These are phyloP conservation scores for Sialis fuliginosa DNA, from an alignment of 2,888 invertebrate species.

Conservation along the genomic window DNA sequence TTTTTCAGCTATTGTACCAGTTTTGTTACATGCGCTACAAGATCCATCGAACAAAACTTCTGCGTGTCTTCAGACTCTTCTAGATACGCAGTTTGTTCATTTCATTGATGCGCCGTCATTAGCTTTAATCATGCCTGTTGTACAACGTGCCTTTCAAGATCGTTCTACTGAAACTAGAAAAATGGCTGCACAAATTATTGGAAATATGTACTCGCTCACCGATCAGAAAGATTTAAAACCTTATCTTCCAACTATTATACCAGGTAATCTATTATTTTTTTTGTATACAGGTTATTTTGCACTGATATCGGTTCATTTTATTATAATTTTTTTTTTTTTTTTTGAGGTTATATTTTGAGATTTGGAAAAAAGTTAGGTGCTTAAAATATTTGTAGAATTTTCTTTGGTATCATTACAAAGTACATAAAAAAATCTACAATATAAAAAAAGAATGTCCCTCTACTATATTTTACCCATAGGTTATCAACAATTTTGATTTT, in stretches of 20 bases:
- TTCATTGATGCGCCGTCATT: constrained; percentile 98
- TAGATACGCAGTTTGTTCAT: constrained; percentile 96
- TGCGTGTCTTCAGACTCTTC: constrained; percentile 74
- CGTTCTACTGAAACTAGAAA: constrained; percentile 94
- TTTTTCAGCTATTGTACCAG: constrained; percentile 59
- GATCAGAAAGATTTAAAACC: constrained; percentile 97
- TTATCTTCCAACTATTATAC: constrained; percentile 89
- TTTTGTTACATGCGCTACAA: constrained; percentile 76
- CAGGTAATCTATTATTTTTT: constrained; percentile 27
- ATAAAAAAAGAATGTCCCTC: too few species aligned
- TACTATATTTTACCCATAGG: too few species aligned
- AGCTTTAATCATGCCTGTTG: constrained; percentile 98
- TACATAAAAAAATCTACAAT: too few species aligned
- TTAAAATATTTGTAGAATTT: too few species aligned
- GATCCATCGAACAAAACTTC: constrained; percentile 94
- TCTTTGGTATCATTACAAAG: too few species aligned
- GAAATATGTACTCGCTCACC: constrained; percentile 97
- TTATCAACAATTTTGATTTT: too few species aligned
- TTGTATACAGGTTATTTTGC: too few species aligned
- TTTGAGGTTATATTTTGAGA: too few species aligned
- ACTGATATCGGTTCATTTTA: too few species aligned
- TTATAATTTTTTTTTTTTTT: too few species aligned
- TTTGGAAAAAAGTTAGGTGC: too few species aligned
- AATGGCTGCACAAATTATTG: constrained; percentile 99
- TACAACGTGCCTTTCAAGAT: constrained; percentile 94